A percentile compares a stretch with the other conserved stretches of the same genome.
These are phyloP conservation scores for Eristalis intricaria DNA, from an alignment of 2,888 invertebrate genomes.

Conservation along the genomic window DNA sequence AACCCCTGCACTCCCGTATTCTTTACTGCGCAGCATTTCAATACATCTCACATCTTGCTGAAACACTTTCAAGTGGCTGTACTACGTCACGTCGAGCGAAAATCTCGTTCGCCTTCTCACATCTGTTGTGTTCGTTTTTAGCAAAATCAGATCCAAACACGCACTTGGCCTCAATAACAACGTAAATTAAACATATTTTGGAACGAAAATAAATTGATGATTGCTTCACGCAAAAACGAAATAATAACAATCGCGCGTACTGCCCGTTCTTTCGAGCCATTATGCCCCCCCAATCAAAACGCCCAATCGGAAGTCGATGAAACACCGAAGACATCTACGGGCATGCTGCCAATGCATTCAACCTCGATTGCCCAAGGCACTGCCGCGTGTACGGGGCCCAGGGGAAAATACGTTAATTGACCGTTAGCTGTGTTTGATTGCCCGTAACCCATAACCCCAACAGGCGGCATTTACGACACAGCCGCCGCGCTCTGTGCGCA, in stretches of 20 bases:
- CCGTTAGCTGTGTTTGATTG: conserved; percentile 36
- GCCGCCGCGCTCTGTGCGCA: neutral
- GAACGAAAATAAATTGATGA: conserved; percentile 46
- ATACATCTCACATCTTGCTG: neutral
- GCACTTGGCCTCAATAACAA: conserved; percentile 40
- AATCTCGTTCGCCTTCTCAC: neutral
- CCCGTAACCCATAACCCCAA: conserved; percentile 13
- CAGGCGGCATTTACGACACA: neutral
- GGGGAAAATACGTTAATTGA: conserved; percentile 42
- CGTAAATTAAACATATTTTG: conserved; percentile 35
- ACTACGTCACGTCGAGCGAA: neutral
- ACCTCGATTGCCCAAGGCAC: neutral
- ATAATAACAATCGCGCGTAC: neutral
- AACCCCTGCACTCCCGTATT: neutral
- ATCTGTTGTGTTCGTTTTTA: conserved; percentile 13
- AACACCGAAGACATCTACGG: neutral
- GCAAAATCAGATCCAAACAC: conserved; percentile 12
- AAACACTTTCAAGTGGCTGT: neutral
- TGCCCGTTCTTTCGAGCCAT: neutral
- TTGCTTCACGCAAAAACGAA: conserved; percentile 35
- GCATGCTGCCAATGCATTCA: neutral
- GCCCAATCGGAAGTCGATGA: neutral
- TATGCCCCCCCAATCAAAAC: neutral
- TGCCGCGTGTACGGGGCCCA: neutral
- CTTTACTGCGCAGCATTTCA: conserved; percentile 9